Percentiles rank a stretch among this genome's conserved stretches.
Evolutionary conservation across 2,797 vertebrate species (phyloP).

Genomic region (Cirrhinus molitorella): DNA sequence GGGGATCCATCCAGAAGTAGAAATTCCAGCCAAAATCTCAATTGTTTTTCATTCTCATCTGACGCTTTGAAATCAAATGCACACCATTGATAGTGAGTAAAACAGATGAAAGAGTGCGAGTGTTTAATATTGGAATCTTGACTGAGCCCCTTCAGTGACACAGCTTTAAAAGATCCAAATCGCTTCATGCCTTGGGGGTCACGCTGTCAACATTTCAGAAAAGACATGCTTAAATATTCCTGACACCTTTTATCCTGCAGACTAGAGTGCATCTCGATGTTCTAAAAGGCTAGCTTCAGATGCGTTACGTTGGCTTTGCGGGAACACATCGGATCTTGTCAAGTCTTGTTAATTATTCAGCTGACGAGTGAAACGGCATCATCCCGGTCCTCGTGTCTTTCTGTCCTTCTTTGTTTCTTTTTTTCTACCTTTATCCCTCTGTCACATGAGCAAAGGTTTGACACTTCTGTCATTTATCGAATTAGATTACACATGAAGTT

Average conservation of each 20-base stretch:
- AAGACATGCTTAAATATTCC: conserved; percentile 45
- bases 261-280: conserved; percentile 41
- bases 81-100: conserved; percentile 7
- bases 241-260: conserved; percentile 52
- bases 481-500: conserved; percentile 40
- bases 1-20: neutral
- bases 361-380: conserved; percentile 37
- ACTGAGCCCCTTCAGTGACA: conserved; percentile 42
- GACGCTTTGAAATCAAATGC: neutral
- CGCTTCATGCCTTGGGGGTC: conserved; percentile 39
- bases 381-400: conserved; percentile 21
- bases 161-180: conserved; percentile 49
- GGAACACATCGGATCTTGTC: conserved; percentile 45
- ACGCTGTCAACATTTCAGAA: conserved; percentile 51
- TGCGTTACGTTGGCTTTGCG: conserved; percentile 41
- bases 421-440: conserved; percentile 6
- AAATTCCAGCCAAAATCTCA: neutral
- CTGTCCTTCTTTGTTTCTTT: conserved; percentile 15
- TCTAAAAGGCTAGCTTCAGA: conserved; percentile 42
- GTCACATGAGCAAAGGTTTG: conserved; percentile 42
- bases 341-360: conserved; percentile 52
- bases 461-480: conserved; percentile 33
- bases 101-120: neutral
- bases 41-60: conserved; percentile 19
- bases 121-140: conserved; percentile 26